phyloP scores from a whole-genome alignment of 1,140 invertebrate species.

The Magallana angulata region DNA sequence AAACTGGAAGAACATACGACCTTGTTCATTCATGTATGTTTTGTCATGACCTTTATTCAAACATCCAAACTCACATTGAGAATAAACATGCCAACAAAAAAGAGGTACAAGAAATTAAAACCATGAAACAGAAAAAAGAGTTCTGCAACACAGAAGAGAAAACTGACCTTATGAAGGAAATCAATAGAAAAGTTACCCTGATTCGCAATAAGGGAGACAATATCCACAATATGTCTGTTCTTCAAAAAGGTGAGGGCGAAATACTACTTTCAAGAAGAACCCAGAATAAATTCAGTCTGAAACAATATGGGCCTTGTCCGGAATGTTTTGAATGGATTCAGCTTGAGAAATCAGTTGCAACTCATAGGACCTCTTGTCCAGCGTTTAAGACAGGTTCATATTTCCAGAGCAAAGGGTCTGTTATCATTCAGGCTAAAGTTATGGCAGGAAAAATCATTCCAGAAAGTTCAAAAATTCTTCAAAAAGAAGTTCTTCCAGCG shows the following conservation, averaged over 20 bases:
- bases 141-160: constrained; percentile 5
- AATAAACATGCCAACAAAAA: constrained; percentile 36
- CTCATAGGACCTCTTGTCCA: constrained; percentile 34
- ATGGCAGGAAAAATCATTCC: constrained; percentile 22
- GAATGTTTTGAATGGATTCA: constrained; percentile 45
- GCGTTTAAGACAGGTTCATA: constrained; percentile 4
- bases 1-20: constrained; percentile 38
- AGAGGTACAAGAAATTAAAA: constrained; percentile 29
- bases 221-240: constrained; percentile 36
- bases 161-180: constrained; percentile 12
- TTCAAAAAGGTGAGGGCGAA: constrained; percentile 31
- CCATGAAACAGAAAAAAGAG: not conserved
- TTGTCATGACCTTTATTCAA: constrained; percentile 37
- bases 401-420: constrained; percentile 23
- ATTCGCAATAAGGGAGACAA: constrained; percentile 41
- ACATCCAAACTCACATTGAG: constrained; percentile 46
- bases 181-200: not conserved
- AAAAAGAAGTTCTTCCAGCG: constrained; percentile 44
- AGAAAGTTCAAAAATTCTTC: constrained; percentile 29
- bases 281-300: constrained; percentile 20
- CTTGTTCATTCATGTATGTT: constrained; percentile 44
- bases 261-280: constrained; percentile 43
- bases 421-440: constrained; percentile 17
- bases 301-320: constrained; percentile 52
- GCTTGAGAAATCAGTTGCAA: constrained; percentile 25